Conservation (phyloP, 1,140 invertebrate species). For the Drosophila punjabiensis region DNA sequence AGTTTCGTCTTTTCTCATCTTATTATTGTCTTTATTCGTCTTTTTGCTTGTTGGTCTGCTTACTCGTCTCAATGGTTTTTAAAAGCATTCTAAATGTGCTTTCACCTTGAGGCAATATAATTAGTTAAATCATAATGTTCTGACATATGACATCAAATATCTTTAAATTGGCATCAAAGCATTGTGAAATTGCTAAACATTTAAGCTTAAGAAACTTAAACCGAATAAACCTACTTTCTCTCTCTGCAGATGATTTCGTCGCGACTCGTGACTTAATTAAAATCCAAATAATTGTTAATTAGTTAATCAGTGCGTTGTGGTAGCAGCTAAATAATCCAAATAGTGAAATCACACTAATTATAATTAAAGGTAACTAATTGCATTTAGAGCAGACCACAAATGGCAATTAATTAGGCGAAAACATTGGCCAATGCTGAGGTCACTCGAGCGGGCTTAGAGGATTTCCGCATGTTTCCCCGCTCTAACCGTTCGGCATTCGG, state of each 20-base stretch:
- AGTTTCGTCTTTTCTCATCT: not conserved
- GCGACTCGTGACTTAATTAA: slow-evolving; percentile 39
- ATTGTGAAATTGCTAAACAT: not conserved
- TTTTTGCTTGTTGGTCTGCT: too few species aligned
- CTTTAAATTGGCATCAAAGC: not conserved
- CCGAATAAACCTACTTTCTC: not conserved
- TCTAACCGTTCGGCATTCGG: not conserved
- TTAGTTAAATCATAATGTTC: not conserved
- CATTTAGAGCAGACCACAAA: slow-evolving; percentile 60
- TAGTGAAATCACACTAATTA: slow-evolving; percentile 71
- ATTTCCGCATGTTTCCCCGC: slow-evolving; percentile 3
- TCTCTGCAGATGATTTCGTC: not conserved
- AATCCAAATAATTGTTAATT: slow-evolving; percentile 52
- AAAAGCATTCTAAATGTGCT: too few species aligned
- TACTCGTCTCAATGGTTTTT: too few species aligned
- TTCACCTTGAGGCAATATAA: not conserved
- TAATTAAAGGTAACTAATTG: slow-evolving; percentile 75
- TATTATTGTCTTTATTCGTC: too few species aligned
- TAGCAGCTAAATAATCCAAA: slow-evolving; percentile 48
- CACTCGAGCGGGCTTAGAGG: slow-evolving; percentile 14
- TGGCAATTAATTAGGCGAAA: slow-evolving; percentile 70
- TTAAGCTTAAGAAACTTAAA: not conserved
- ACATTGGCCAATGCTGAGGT: slow-evolving; percentile 50
- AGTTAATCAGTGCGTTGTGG: slow-evolving; percentile 56
- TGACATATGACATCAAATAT: not conserved